Evolutionary conservation across 2,113 vertebrate species (phyloP), one percentile per base, ranked within the genome.

Genomic region (Chrysochloris asiatica): DNA sequence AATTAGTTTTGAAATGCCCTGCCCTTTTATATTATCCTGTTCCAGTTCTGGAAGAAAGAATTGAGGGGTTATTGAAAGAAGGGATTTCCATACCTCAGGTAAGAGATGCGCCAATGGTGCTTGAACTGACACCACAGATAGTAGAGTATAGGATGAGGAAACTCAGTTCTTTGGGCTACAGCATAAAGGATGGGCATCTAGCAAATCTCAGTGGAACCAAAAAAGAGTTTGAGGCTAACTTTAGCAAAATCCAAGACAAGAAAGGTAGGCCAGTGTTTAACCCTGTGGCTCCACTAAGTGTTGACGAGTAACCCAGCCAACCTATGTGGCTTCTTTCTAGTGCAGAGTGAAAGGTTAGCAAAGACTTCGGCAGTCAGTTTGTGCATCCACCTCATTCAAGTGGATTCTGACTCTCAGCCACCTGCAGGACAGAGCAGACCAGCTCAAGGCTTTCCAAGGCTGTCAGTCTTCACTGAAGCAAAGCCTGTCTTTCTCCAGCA

Each of bases 111-210:
- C 99, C 99, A 0, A 97, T 97, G 17, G 98, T 99, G 54, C 96
- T 99, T 69, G 99, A 99, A 73, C 91, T 99, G 92, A 99, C 98
- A 10, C 97, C 98, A 0, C 98, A 99, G 91, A 99, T 99, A 22
- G 91, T 99, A 52, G 98, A 98, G 54, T 98, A 98, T 93, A 98
- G 99, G 67, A 97, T 99, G 86, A 98, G 98, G 88, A 98, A 97
- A 80, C 98, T 99, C 71, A 96, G 92, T 84, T 94, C 97, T 26
- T 96, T 97, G 75, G 98, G 99, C 11, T 99, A 98, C 13, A 96
- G 97, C 69, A 73, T 99, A 59, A 98, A 96, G 93, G 97, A 96
- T 24, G 98, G 98, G 50, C 98, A 97, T 92, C 96, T 99, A 73
- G 97, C 98, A 69, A 96, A 97, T 63, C 85, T 99, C 1, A 98